phyloP scores from a whole-genome alignment of 2,888 invertebrate species.

The Pachymerium ferrugineum region DNA sequence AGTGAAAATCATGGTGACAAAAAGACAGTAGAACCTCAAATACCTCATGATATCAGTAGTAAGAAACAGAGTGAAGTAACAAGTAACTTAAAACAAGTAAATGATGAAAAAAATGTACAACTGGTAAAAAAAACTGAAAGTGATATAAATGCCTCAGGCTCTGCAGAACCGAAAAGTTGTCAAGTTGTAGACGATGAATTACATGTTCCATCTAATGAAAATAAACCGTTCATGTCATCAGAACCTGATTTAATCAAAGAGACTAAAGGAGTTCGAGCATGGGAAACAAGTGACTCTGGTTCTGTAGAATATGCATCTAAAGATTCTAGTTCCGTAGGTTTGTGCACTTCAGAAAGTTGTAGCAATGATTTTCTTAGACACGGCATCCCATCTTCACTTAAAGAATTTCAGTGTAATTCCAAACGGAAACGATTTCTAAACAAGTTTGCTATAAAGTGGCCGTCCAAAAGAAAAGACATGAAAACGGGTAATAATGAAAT shows the following conservation, averaged over 20 bases:
- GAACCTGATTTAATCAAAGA: slow-evolving; percentile 40
- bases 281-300: neutral
- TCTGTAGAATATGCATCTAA: neutral
- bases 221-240: slow-evolving; percentile 18
- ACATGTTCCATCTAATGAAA: neutral
- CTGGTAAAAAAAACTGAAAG: too few species aligned
- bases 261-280: slow-evolving; percentile 36
- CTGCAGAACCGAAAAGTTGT: neutral
- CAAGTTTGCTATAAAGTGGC: slow-evolving; percentile 42
- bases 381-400: neutral
- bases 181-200: neutral
- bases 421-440: slow-evolving; percentile 42
- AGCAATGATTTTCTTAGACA: slow-evolving; percentile 15
- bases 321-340: slow-evolving; percentile 31
- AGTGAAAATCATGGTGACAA: neutral
- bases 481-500: slow-evolving; percentile 38
- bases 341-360: slow-evolving; percentile 34
- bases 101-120: neutral
- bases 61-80: neutral
- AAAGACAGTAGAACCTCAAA: neutral
- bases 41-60: neutral
- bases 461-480: slow-evolving; percentile 38
- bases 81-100: neutral
- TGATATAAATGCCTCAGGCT: neutral
- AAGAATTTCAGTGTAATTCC: slow-evolving; percentile 31